Conservation (phyloP, 2,113 vertebrate species). For the Centropristis striata region DNA sequence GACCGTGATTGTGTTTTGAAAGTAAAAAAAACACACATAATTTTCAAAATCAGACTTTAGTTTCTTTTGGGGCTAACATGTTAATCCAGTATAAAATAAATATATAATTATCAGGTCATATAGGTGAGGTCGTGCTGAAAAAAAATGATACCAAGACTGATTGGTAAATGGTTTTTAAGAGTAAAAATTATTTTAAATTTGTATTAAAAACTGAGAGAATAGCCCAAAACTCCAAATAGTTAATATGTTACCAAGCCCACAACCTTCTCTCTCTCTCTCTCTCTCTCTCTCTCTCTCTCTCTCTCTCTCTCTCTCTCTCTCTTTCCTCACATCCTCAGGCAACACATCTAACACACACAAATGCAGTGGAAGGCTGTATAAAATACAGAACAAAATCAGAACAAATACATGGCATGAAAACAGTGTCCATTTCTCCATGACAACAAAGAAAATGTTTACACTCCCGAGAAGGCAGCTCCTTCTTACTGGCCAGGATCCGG, state of each 20-base stretch:
- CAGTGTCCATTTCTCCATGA: constrained; percentile 70
- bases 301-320: constrained; percentile 23
- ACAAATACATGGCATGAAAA: constrained; percentile 53
- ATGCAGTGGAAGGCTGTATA: neutral
- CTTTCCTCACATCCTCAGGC: constrained; percentile 18
- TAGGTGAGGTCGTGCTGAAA: no score
- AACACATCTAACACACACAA: constrained; percentile 12
- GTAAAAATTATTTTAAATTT: no score
- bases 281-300: constrained; percentile 17
- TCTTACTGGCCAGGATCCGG: constrained; percentile 56
- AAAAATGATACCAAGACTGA: no score
- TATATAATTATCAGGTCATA: no score
- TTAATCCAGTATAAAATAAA: no score
- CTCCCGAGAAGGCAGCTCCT: constrained; percentile 46
- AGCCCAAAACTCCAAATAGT: no score
- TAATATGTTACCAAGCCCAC: constrained; percentile 26
- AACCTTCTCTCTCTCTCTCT: constrained; percentile 28
- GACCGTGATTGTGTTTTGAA: no score
- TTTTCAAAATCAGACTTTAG: no score
- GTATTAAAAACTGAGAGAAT: no score
- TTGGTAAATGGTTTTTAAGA: no score
- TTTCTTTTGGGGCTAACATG: no score
- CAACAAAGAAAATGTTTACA: constrained; percentile 80
- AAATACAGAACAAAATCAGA: constrained; percentile 48
- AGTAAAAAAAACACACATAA: no score